Conservation (phyloP, 2,113 vertebrate genomes). For the Pterocles burchelli region DNA sequence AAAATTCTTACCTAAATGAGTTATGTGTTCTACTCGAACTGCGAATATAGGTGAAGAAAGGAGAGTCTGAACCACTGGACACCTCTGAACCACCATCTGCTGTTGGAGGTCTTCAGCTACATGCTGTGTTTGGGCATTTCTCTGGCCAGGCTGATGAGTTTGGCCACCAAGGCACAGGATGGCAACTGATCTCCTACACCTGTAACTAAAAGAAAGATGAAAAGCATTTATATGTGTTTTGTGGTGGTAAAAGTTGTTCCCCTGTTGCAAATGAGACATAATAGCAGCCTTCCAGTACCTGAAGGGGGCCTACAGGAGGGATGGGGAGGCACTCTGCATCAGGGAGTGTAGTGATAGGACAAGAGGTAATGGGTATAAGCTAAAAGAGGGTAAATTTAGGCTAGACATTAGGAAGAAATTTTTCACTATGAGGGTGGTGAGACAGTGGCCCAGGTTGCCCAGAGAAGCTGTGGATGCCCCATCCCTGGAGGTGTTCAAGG, state of each 20-base stretch:
- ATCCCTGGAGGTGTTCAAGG: too few relatives aligned
- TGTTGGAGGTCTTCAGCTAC: background rate
- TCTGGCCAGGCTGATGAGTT: background rate
- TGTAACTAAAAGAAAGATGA: background rate
- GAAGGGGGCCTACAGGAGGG: too few relatives aligned
- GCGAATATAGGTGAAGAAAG: background rate
- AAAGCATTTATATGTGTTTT: background rate
- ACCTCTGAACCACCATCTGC: accelerated
- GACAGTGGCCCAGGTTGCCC: too few relatives aligned
- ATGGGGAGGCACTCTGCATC: too few relatives aligned
- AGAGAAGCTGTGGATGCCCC: too few relatives aligned
- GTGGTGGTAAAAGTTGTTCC: background rate
- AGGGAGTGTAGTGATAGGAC: too few relatives aligned
- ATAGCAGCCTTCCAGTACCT: too few relatives aligned
- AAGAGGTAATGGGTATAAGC: too few relatives aligned
- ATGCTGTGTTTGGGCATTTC: background rate
- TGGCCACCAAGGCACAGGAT: background rate
- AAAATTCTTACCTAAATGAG: background rate
- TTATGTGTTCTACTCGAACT: background rate
- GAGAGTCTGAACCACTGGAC: background rate
- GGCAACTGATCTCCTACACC: background rate
- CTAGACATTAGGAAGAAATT: too few relatives aligned
- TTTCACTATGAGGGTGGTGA: too few relatives aligned
- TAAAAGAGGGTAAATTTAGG: too few relatives aligned
- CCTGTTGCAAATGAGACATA: background rate